phyloP scores from a whole-genome alignment of 2,888 invertebrate genomes.

The Biston betularia region DNA sequence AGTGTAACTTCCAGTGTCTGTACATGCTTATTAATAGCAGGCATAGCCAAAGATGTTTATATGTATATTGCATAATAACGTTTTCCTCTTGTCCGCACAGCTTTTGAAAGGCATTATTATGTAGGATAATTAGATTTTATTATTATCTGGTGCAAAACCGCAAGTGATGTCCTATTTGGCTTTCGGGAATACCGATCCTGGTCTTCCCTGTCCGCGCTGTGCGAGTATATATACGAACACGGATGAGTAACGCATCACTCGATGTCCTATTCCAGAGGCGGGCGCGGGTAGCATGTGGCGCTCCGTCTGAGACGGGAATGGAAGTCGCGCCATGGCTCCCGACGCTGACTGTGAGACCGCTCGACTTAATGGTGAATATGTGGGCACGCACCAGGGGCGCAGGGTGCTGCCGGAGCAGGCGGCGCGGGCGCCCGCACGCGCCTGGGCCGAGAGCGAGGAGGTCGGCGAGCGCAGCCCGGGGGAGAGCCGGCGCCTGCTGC shows the following conservation, averaged over 20 bases:
- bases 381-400: constrained; percentile 57
- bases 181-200: constrained; percentile 42
- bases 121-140: constrained; percentile 27
- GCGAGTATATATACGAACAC: constrained; percentile 30
- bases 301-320: constrained; percentile 38
- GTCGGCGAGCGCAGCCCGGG: constrained; percentile 59
- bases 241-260: constrained; percentile 14
- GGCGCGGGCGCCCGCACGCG: constrained; percentile 57
- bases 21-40: no score
- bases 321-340: constrained; percentile 61
- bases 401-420: constrained; percentile 60
- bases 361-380: constrained; percentile 35
- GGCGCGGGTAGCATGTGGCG: constrained; percentile 35
- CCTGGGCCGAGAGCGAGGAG: constrained; percentile 72
- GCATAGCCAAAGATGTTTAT: constrained; percentile 5
- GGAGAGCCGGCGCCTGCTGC: constrained; percentile 67
- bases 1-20: no score
- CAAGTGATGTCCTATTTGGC: constrained; percentile 35
- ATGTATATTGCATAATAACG: constrained; percentile 35
- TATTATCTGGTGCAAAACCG: constrained; percentile 40
- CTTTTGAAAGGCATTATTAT: constrained; percentile 24
- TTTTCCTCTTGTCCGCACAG: constrained; percentile 31
- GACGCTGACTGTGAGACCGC: constrained; percentile 66
- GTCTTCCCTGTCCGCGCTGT: constrained; percentile 33
- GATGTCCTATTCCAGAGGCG: constrained; percentile 31